These are phyloP conservation scores for Diplosoma virens DNA, from an alignment of 23 tunicate genomes.

Conservation along the genomic window DNA sequence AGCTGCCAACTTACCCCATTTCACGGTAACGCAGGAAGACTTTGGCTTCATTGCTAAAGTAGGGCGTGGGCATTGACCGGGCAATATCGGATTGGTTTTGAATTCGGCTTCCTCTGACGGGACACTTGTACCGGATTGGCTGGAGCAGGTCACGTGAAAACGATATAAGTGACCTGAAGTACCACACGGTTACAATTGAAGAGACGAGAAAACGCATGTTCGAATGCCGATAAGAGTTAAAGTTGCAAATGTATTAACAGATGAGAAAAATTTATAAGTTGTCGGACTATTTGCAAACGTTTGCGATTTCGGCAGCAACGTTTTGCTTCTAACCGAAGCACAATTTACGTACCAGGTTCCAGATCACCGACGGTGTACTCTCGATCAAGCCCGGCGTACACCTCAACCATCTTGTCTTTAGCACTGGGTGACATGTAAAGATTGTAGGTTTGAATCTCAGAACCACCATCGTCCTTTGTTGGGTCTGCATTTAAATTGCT, in stretches of 20 bases:
- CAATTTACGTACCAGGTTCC: constrained; percentile 68
- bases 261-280: background rate
- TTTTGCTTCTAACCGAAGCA: too few relatives aligned
- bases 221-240: too few relatives aligned
- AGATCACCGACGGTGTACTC: constrained; percentile 44
- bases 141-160: constrained; percentile 43
- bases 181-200: background rate
- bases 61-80: constrained; percentile 61
- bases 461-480: constrained; percentile 64
- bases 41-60: constrained; percentile 45
- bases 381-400: constrained; percentile 39
- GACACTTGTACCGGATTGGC: constrained; percentile 40
- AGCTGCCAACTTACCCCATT: constrained; percentile 85
- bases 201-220: too few relatives aligned
- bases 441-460: constrained; percentile 35
- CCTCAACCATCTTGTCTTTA: constrained; percentile 9
- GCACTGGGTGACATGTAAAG: constrained; percentile 38
- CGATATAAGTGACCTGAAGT: constrained; percentile 48
- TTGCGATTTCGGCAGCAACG: too few relatives aligned
- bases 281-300: too few relatives aligned
- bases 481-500: constrained; percentile 23
- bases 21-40: constrained; percentile 44
- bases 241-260: too few relatives aligned
- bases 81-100: constrained; percentile 44
- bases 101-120: constrained; percentile 56